Evolutionary conservation across 2,113 vertebrate species (phyloP), one percentile per base, ranked within the genome.

Genomic region (Ciconia maguari): DNA sequence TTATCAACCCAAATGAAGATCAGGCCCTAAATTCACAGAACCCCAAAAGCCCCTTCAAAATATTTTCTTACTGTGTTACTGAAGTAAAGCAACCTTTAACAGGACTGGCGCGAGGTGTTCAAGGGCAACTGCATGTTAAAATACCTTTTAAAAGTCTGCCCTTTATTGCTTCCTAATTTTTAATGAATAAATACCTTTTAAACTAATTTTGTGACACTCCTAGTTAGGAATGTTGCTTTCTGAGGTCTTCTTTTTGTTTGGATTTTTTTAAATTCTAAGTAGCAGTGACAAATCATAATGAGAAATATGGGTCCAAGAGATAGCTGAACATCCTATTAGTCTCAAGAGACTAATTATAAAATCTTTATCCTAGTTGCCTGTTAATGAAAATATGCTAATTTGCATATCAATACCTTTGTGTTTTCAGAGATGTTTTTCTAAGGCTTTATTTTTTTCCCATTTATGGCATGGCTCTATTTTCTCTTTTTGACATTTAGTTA

Each of bases 291-390:
- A 93, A 75, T 46, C 21, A 25, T 38, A 60, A 68, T 34, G 17
- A 91, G 44, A 92, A 94, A 84, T 89, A 82, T 60, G 38, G 57
- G 25, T 78, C 36, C n/a, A 74, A 58, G 58, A 88, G 58, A 58
- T 52, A 90, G 60, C 18, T 91, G 61, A 83, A 52, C 9, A 90
- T 77, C n/a, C 46, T 71, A 71, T 84, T 89, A 94, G 57, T 84
- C 90, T 89, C 89, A 89, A 69, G 83, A 87, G 90, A 87, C 36
- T 89, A 94, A 95, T 95, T 95, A 95, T 27, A 71, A 85, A 89
- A 68, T 81, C 38, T 89, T 95, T 89, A 89, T 94, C 46, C 34
- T 82, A 54, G 41, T 17, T 83, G 51, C 46, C n/a, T 68, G 27
- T 87, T 92, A 89, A 84, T 92, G 64, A 86, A 93, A 88, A 11